Evolutionary conservation across 1,140 invertebrate species (phyloP).

Genomic region (Carcinoscorpius rotundicauda): DNA sequence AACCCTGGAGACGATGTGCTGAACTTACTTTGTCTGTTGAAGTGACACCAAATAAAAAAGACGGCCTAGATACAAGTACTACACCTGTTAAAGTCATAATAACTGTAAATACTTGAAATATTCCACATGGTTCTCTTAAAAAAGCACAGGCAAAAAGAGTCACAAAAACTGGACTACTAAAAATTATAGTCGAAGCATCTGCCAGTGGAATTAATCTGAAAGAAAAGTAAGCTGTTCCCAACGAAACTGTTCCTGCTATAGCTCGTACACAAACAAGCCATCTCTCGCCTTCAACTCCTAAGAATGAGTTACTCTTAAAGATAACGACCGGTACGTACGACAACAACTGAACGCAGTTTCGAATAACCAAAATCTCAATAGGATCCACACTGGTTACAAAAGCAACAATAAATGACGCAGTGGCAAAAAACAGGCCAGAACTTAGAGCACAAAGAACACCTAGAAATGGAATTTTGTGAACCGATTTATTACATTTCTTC

Average conservation of each 20-base stretch:
- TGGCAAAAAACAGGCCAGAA: too few species aligned
- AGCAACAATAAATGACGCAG: too few species aligned
- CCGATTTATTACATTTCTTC: too few species aligned
- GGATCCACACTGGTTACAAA: too few species aligned
- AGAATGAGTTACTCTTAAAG: not conserved
- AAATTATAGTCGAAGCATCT: conserved; percentile 46
- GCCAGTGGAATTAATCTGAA: conserved; percentile 44
- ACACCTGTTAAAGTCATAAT: conserved; percentile 39
- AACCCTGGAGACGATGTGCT: conserved; percentile 36
- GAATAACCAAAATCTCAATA: too few species aligned
- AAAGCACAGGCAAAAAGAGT: conserved; percentile 42
- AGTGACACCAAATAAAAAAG: conserved; percentile 33
- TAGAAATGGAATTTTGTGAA: too few species aligned
- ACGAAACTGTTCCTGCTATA: conserved; percentile 21
- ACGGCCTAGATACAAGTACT: conserved; percentile 40
- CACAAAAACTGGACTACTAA: conserved; percentile 44
- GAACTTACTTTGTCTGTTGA: conserved; percentile 5
- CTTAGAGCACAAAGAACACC: too few species aligned
- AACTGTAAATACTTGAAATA: conserved; percentile 40
- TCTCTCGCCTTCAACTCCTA: not conserved
- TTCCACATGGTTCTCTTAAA: conserved; percentile 42
- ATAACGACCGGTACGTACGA: not conserved
- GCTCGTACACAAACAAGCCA: conserved; percentile 20
- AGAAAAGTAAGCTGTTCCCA: conserved; percentile 46
- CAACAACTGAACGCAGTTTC: not conserved